Evolutionary conservation across 2,797 vertebrate species (phyloP), one percentile per base, ranked within the genome.

Genomic region (Tinamus major): DNA sequence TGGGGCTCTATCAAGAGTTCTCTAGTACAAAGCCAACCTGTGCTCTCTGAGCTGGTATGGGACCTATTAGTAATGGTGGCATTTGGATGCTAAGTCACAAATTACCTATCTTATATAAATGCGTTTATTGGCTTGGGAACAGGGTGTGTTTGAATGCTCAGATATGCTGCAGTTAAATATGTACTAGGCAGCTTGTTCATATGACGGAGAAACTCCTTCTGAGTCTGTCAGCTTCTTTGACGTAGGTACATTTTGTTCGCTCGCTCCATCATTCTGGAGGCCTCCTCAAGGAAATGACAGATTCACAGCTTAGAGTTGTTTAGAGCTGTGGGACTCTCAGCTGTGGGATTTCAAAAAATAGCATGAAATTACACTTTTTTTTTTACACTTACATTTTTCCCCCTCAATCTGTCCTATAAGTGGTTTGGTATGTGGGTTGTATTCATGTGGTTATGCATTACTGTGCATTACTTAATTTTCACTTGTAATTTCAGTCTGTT

Each of bases 401-500:
- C 27, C 41, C 13, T 42, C 24, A 24, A 37, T 55, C 17, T 56
- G 33, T 31, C 33, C 33, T 51, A 24, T 17, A 51, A 37, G 49
- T 37, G 49, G 15, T 49, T 27, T 49, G 65, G 31, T 68, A 49
- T 33, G 31, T 68, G 21, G n/a, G n/a, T 68, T 68, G 42, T 16
- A 67, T 13, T 65, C 4, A 1, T 41, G 9, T 59, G 3, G 21
- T 76, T 82, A 39, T 71, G 13, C 5, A 11, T 51, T 65, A 55
- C 21, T 31, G 27, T 21, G 4, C 61, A 63, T 51, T 89, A 33
- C 27, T 64, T 79, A 61, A 33, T 75, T 81, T 93, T 93, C 41
- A 29, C 82, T 90, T 94, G 53, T 46, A 10, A 42, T 65, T 92
- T 61, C 23, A 83, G 8, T 69, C 77, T 1, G 0, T 64, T 92